A percentile compares a stretch with the other conserved stretches of the same genome.
Conservation (phyloP, 2,113 vertebrate genomes). For the Sialia sialis region DNA sequence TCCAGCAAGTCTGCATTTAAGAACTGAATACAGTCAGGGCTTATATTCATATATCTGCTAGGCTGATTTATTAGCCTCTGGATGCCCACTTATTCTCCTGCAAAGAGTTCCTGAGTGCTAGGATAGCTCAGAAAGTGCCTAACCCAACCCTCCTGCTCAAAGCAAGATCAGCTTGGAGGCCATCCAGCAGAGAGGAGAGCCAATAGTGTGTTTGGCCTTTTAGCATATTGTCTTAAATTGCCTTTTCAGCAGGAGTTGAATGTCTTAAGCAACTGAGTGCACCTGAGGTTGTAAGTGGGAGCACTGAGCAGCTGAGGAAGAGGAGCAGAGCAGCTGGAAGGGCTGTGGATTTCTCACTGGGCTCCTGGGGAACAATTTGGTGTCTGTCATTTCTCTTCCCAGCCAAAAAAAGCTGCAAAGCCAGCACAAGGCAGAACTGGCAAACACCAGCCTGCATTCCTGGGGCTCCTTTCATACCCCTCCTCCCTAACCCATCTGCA, state of each 20-base stretch:
- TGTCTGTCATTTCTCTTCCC: not conserved
- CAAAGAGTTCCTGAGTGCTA: not conserved
- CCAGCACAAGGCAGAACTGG: fast-evolving
- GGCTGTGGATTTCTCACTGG: not conserved
- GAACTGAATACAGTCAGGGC: not conserved
- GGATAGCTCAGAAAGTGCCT: not conserved
- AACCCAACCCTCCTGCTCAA: not conserved
- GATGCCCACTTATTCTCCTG: not conserved
- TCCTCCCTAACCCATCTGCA: not conserved
- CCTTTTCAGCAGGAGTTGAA: not conserved
- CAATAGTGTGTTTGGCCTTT: not conserved
- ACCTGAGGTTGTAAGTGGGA: not conserved
- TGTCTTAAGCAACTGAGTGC: not conserved
- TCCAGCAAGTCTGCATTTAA: not conserved
- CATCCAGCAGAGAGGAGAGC: not conserved
- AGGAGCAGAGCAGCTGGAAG: not conserved
- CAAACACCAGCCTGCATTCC: not conserved
- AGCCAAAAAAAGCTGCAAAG: not conserved
- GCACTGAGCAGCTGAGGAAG: not conserved
- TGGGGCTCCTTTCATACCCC: not conserved
- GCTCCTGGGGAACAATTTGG: not conserved
- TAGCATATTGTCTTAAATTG: not conserved
- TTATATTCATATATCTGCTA: not conserved
- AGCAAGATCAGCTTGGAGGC: not conserved
- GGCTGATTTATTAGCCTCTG: not conserved